Conservation (phyloP, 2,888 invertebrate genomes). For the Melipona beecheii region DNA sequence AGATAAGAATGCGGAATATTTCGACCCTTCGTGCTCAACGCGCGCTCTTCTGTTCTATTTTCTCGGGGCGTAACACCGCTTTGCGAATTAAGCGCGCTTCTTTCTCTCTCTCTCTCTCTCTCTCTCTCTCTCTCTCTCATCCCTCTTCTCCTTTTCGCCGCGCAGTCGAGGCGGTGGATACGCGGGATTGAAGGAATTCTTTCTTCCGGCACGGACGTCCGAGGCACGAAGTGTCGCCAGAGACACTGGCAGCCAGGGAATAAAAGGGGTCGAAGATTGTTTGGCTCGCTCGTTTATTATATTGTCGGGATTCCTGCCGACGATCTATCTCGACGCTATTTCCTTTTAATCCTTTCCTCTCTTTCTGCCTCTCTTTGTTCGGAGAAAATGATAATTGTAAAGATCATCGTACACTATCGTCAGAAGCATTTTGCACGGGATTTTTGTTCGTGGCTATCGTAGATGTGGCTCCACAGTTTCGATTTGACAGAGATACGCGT, state of each 20-base stretch:
- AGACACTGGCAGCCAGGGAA: background rate
- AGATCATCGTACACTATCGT: background rate
- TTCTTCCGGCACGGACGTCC: background rate
- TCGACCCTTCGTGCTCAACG: background rate
- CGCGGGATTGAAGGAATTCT: slow-evolving; percentile 46
- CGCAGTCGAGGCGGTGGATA: slow-evolving; percentile 8
- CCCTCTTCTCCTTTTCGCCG: background rate
- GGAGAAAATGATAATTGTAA: background rate
- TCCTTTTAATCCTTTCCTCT: background rate
- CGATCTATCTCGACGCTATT: slow-evolving; percentile 15
- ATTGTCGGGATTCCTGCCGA: slow-evolving; percentile 24
- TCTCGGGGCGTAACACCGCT: slow-evolving; percentile 2
- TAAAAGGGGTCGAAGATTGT: slow-evolving; percentile 14
- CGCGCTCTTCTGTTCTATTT: slow-evolving; percentile 30
- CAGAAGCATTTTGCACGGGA: too few relatives aligned
- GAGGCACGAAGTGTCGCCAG: slow-evolving; percentile 17
- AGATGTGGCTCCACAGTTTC: too few relatives aligned
- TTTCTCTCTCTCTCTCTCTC: background rate
- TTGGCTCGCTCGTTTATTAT: slow-evolving; percentile 47
- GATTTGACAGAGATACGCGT: too few relatives aligned
- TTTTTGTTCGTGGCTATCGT: too few relatives aligned
- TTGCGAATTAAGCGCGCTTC: slow-evolving; percentile 34
- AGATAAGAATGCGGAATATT: slow-evolving; percentile 63
- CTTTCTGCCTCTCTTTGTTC: background rate
- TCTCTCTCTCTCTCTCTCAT: background rate